These are phyloP conservation scores for Drosophila anceps DNA, from an alignment of 2,888 invertebrate species.

Conservation along the genomic window DNA sequence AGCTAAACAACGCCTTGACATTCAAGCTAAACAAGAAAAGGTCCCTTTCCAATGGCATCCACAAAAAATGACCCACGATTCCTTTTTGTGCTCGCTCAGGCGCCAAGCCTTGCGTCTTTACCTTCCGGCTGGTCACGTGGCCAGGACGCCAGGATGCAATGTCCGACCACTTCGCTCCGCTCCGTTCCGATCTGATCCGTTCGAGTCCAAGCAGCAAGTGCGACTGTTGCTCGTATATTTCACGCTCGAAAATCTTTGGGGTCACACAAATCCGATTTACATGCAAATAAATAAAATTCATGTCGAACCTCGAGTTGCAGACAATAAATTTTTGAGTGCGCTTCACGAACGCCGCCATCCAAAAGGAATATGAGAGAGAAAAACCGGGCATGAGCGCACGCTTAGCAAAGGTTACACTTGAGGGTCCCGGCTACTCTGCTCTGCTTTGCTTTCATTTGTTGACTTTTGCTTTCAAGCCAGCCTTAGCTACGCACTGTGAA, in stretches of 20 bases:
- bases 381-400: background rate
- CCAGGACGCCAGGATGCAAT: constrained; percentile 21
- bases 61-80: constrained; percentile 16
- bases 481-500: constrained; percentile 60
- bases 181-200: background rate
- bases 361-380: constrained; percentile 20
- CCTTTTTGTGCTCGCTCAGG: constrained; percentile 52
- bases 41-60: background rate
- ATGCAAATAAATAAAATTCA: constrained; percentile 84
- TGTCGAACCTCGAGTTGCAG: constrained; percentile 77
- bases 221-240: constrained; percentile 63
- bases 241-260: constrained; percentile 76
- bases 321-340: constrained; percentile 82
- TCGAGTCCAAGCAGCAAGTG: constrained; percentile 1
- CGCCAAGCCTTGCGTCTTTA: constrained; percentile 38
- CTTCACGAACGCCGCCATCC: constrained; percentile 51
- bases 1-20: constrained; percentile 37
- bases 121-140: constrained; percentile 35
- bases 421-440: background rate
- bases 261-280: constrained; percentile 82
- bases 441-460: constrained; percentile 16
- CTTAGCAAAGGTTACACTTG: constrained; percentile 2
- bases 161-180: constrained; percentile 15
- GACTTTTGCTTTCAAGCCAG: constrained; percentile 19
- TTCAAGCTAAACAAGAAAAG: constrained; percentile 28